Conservation (phyloP, 1,140 invertebrate species). For the Drusus annulatus region DNA sequence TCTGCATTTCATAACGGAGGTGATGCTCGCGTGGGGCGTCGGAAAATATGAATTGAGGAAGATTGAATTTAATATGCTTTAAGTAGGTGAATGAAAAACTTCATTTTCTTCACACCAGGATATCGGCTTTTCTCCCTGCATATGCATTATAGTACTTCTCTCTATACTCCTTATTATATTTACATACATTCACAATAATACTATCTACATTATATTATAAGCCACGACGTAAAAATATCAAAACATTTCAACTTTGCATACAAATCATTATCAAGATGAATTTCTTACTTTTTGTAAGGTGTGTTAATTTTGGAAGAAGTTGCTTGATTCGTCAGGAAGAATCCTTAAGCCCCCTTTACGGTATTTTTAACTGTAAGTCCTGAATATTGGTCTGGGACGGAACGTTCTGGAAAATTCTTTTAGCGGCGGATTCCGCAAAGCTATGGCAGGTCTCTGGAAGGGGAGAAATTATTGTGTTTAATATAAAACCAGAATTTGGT, state of each 20-base stretch:
- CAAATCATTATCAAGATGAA: too few species aligned
- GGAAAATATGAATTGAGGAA: neutral
- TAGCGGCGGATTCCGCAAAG: slow-evolving; percentile 33
- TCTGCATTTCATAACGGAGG: neutral
- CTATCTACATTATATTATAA: neutral
- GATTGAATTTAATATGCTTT: slow-evolving; percentile 12
- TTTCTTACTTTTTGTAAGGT: too few species aligned
- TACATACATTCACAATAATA: neutral
- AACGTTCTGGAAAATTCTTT: slow-evolving; percentile 39
- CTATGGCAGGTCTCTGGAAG: slow-evolving; percentile 7
- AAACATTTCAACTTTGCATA: neutral
- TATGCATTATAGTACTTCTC: slow-evolving; percentile 3
- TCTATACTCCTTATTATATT: neutral
- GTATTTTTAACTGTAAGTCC: slow-evolving; percentile 44
- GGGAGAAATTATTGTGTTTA: slow-evolving; percentile 54
- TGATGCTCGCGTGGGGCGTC: neutral
- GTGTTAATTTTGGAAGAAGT: neutral
- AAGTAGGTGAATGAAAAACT: neutral
- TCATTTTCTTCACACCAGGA: slow-evolving; percentile 9
- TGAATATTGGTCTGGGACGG: slow-evolving; percentile 41
- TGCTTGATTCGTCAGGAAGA: slow-evolving; percentile 10
- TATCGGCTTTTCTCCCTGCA: slow-evolving; percentile 13
- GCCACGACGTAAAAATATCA: neutral
- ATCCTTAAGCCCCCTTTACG: slow-evolving; percentile 43
- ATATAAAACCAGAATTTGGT: slow-evolving; percentile 45